Conservation (phyloP, 2,888 invertebrate genomes). For the Onchidella celtica region DNA sequence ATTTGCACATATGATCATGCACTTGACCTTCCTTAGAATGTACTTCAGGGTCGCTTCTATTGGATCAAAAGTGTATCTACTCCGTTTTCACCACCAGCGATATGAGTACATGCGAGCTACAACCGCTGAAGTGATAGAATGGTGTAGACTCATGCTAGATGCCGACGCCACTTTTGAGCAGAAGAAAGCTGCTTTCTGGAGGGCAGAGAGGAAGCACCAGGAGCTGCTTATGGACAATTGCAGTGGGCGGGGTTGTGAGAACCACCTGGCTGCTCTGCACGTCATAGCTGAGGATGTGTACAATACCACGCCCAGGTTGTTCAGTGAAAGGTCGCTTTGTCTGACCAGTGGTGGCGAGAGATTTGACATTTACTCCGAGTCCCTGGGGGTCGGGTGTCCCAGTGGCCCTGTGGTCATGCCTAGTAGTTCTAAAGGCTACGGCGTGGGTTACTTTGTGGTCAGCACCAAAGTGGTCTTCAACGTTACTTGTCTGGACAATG, state of each 20-base stretch:
- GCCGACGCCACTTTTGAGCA: not conserved
- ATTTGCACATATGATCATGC: constrained; percentile 38
- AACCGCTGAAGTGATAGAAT: not conserved
- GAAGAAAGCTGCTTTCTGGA: not conserved
- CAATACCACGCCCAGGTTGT: not conserved
- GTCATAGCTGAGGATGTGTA: constrained; percentile 2
- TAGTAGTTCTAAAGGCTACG: constrained; percentile 12
- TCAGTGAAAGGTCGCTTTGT: not conserved
- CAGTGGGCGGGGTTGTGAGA: constrained; percentile 11
- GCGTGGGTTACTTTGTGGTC: constrained; percentile 35
- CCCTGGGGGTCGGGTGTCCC: constrained; percentile 13
- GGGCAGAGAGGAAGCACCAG: constrained; percentile 18
- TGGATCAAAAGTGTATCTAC: constrained; percentile 14
- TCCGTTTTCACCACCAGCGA: constrained; percentile 11
- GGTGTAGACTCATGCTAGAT: constrained; percentile 20
- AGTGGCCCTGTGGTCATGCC: constrained; percentile 28
- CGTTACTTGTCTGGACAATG: constrained; percentile 3
- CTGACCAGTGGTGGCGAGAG: constrained; percentile 1
- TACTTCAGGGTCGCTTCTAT: constrained; percentile 17
- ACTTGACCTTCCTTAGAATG: constrained; percentile 31
- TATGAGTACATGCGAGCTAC: constrained; percentile 18
- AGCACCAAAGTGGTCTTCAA: constrained; percentile 7
- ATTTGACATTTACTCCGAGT: constrained; percentile 15
- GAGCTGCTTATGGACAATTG: not conserved
- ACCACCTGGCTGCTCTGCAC: constrained; percentile 26